Conservation (phyloP, 2,113 vertebrate genomes). For the Scytalopus superciliaris region DNA sequence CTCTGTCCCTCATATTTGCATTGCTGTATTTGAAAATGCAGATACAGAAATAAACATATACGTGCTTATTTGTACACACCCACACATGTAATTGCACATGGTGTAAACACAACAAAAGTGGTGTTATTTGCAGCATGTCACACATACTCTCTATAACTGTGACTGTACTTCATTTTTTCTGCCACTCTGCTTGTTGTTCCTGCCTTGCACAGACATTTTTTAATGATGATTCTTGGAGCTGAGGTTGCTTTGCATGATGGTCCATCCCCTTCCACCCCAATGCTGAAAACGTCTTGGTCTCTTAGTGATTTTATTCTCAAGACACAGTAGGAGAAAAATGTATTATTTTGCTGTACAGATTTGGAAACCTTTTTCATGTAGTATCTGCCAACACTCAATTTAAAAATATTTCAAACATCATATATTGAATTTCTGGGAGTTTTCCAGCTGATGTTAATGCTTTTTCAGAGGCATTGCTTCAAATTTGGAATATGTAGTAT, state of each 20-base stretch:
- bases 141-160: fast-evolving
- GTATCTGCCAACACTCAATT: constrained; percentile 22
- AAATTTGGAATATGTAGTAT: not conserved
- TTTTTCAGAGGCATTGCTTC: not conserved
- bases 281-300: not conserved
- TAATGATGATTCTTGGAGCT: not conserved
- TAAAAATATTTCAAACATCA: constrained; percentile 8
- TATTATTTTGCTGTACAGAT: not conserved
- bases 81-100: not conserved
- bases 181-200: not conserved
- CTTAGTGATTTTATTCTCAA: not conserved
- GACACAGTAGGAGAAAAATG: not conserved
- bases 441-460: not conserved
- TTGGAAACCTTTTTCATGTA: not conserved
- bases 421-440: not conserved
- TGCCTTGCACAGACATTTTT: not conserved
- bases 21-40: not conserved
- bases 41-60: not conserved
- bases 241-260: not conserved
- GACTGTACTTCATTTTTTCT: not conserved
- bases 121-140: not conserved
- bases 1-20: not conserved
- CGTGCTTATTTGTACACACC: not conserved
- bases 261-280: not conserved
- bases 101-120: not conserved